Conservation (phyloP, 2,797 vertebrate genomes). For the Coreius guichenoti region DNA sequence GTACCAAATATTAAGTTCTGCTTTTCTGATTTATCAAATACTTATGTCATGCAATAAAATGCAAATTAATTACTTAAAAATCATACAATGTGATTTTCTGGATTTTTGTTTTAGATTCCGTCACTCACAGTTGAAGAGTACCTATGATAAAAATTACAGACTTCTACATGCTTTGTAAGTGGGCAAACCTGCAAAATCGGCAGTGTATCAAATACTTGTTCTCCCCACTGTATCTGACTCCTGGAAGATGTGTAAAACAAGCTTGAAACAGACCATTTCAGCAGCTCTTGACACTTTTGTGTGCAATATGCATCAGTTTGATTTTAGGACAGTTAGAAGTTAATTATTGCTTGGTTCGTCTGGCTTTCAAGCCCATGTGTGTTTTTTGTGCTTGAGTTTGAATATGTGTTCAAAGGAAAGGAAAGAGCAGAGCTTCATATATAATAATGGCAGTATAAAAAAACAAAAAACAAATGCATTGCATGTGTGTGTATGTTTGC, state of each 20-base stretch:
- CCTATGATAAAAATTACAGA: too few relatives aligned
- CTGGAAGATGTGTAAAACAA: background rate
- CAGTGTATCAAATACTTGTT: too few relatives aligned
- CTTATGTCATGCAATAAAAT: too few relatives aligned
- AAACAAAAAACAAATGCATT: background rate
- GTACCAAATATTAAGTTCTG: too few relatives aligned
- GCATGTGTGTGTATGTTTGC: background rate
- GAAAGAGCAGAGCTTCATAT: conserved; percentile 2
- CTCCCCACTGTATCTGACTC: too few relatives aligned
- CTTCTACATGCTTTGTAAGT: too few relatives aligned
- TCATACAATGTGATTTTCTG: too few relatives aligned
- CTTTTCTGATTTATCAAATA: too few relatives aligned
- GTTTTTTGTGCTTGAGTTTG: background rate
- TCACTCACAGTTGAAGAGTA: too few relatives aligned
- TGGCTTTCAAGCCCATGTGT: background rate
- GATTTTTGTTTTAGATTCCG: too few relatives aligned
- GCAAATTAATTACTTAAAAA: too few relatives aligned
- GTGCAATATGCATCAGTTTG: background rate
- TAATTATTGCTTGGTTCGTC: background rate
- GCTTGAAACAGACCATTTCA: background rate
- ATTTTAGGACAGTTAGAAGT: background rate
- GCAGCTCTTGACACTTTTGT: background rate
- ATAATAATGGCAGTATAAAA: background rate
- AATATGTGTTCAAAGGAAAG: background rate
- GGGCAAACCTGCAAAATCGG: too few relatives aligned